Conservation (phyloP, 2,113 vertebrate genomes). For the Rousettus leschenaultii region DNA sequence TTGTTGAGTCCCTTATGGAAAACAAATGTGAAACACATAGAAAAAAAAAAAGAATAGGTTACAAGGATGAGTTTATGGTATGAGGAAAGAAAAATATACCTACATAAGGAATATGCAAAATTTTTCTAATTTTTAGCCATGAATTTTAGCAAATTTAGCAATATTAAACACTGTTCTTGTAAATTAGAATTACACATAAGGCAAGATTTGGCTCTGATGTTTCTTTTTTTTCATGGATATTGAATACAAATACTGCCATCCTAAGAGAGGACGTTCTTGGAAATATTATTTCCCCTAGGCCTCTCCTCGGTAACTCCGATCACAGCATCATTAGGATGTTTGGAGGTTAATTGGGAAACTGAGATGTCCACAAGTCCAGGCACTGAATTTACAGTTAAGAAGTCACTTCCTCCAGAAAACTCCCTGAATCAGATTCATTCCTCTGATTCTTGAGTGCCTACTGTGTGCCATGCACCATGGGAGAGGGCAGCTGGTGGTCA, state of each 20-base stretch:
- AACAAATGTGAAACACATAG: neutral
- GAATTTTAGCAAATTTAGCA: neutral
- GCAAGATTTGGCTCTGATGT: neutral
- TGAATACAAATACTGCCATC: neutral
- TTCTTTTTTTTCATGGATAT: neutral
- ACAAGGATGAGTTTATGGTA: neutral
- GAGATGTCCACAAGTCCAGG: neutral
- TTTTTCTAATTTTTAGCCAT: neutral
- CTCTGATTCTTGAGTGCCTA: neutral
- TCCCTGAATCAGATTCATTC: neutral
- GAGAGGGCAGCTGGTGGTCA: neutral
- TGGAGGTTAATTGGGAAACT: neutral
- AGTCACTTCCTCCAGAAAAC: neutral
- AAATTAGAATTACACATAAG: neutral
- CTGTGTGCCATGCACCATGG: neutral
- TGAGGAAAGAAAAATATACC: neutral
- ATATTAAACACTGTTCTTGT: neutral
- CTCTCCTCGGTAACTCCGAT: neutral
- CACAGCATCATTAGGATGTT: neutral
- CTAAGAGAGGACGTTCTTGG: neutral
- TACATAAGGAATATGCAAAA: neutral
- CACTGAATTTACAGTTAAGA: neutral
- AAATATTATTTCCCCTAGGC: neutral
- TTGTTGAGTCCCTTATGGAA: neutral
- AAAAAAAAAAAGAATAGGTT: neutral